Evolutionary conservation across 2,113 vertebrate genomes (phyloP), one percentile per base, ranked within the genome.

Genomic region (Tympanuchus pallidicinctus): DNA sequence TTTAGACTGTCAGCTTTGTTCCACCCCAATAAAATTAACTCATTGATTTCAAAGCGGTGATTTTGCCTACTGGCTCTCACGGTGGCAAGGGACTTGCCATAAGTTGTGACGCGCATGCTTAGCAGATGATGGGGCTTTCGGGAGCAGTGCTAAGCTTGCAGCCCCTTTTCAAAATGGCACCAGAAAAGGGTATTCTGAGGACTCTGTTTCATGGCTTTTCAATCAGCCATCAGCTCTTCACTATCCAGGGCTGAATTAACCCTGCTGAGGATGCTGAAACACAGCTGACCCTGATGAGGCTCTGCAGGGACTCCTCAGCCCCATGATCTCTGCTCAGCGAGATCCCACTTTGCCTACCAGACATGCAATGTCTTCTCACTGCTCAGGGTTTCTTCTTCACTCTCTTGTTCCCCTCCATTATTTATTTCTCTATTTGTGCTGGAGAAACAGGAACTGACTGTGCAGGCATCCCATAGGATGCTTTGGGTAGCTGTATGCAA

Each of bases 31-130:
- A 70, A 82, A 93, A 80, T 59, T 38, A 82, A 86, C 42, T 6
- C 1, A 0, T 40, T 67, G 28, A 74, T 88, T 90, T 80, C 82
- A 69, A 90, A 90, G 60, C 42, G 82, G n/a, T 2, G 1, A 6
- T 34, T 79, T 86, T 92, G 6, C 42, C 32, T 24, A 40, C 13
- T 47, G 65, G 61, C 36, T 59, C 47, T 60, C 70, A 76, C 24
- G 40, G 50, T 86, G 43, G 59, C 8, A 10, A 30, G 36, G 83
- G 30, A 56, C 0, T 0, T 38, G 8, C 27, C 1, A 0, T 50
- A 34, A 67, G 67, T 80, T 82, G 63, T 76, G 27, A 38, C 18
- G 43, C 1, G 1, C 27, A 22, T 2, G 32, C 73, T 75, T 77
- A 71, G 32, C 38, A 81, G 25, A 80, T 15, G 15, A 16, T 22